Evolutionary conservation across 2,888 invertebrate species (phyloP).

Genomic region (Antheraea assamensis): DNA sequence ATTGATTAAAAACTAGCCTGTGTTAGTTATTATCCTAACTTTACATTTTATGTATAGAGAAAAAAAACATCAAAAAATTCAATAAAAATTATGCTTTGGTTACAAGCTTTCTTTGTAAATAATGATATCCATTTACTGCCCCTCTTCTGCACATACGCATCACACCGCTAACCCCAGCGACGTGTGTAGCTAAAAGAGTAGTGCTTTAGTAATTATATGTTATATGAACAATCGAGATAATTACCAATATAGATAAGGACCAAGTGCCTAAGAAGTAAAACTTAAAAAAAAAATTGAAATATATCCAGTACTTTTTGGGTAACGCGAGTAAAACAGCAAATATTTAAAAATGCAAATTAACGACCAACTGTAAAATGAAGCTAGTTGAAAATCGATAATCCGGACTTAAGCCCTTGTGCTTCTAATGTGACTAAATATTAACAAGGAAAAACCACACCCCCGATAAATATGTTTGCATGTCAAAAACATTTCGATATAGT

Average conservation of each 20-base stretch:
- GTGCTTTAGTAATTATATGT: too few species aligned
- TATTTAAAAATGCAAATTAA: not conserved
- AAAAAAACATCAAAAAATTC: not conserved
- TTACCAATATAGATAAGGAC: too few species aligned
- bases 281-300: too few species aligned
- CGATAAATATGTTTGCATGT: slow-evolving; percentile 25
- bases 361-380: not conserved
- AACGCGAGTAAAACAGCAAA: not conserved
- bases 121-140: too few species aligned
- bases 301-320: too few species aligned
- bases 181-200: too few species aligned
- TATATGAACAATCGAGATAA: too few species aligned
- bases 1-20: not conserved
- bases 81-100: not conserved
- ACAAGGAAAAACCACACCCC: not conserved
- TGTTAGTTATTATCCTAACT: too few species aligned
- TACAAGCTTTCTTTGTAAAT: too few species aligned
- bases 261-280: too few species aligned
- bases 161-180: too few species aligned
- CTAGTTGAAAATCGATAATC: not conserved
- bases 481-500: slow-evolving; percentile 13
- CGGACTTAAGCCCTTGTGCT: not conserved
- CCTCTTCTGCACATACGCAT: too few species aligned
- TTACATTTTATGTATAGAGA: not conserved
- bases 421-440: not conserved